phyloP scores from a whole-genome alignment of 2,113 vertebrate genomes.

The Aepyceros melampus region DNA sequence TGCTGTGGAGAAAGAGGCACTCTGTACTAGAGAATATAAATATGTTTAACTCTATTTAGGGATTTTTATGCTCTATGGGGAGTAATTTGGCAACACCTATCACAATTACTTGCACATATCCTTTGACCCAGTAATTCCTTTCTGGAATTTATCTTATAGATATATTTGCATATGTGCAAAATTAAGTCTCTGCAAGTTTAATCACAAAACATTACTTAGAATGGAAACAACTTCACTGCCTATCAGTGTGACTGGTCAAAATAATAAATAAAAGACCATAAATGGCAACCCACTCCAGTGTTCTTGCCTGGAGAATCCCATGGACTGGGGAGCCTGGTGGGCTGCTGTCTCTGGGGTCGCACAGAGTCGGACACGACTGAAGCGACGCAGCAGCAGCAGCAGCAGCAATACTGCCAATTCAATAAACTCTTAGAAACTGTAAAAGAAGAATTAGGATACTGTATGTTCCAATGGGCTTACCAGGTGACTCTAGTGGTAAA shows the following conservation, averaged over 20 bases:
- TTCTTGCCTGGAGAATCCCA: no score
- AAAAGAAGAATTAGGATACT: neutral
- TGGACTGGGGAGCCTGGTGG: no score
- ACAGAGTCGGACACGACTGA: no score
- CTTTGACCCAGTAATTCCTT: neutral
- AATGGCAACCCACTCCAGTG: no score
- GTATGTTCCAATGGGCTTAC: neutral
- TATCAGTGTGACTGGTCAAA: neutral
- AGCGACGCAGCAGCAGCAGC: no score
- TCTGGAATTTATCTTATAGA: neutral
- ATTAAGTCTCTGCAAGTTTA: neutral
- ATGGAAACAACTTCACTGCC: neutral
- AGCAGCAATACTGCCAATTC: neutral
- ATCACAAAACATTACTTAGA: neutral
- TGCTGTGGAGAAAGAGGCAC: neutral
- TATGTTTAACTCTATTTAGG: neutral
- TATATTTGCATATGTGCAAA: neutral
- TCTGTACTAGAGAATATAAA: neutral
- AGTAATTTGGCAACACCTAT: neutral
- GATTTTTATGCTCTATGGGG: neutral
- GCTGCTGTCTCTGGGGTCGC: no score
- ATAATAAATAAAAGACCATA: neutral
- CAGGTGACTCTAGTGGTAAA: neutral
- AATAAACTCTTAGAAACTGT: neutral
- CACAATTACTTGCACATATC: neutral